Evolutionary conservation across 2,113 vertebrate species (phyloP).

Genomic region (Ochotona curzoniae): DNA sequence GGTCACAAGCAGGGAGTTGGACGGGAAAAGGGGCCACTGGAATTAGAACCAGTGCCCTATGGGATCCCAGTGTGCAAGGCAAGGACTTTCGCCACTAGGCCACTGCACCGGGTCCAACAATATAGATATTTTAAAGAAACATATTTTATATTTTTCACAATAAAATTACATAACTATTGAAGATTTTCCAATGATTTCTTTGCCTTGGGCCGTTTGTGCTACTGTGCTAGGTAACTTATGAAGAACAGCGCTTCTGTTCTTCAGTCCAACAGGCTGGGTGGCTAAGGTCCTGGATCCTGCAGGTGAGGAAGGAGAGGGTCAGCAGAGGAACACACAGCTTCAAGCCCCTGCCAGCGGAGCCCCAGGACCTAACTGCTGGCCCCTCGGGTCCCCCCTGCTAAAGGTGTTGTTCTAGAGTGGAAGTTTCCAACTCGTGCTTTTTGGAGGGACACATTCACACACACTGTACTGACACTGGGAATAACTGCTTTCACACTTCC

Average conservation of each 20-base stretch:
- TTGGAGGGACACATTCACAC: not conserved
- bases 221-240: not conserved
- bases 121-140: not conserved
- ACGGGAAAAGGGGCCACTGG: too few relatives aligned
- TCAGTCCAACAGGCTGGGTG: not conserved
- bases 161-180: not conserved
- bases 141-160: not conserved
- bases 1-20: too few relatives aligned
- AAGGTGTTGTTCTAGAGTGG: not conserved
- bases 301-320: not conserved
- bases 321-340: too few relatives aligned
- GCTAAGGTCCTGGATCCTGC: not conserved
- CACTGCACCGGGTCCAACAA: not conserved
- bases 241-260: not conserved
- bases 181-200: not conserved
- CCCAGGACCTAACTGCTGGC: not conserved
- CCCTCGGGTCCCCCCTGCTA: too few relatives aligned
- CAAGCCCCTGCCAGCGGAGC: not conserved
- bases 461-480: not conserved
- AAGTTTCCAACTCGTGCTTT: not conserved
- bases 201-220: not conserved
- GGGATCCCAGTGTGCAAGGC: too few relatives aligned
- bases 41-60: too few relatives aligned
- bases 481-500: not conserved
- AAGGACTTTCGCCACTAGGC: too few relatives aligned